Conservation (phyloP, 2,797 vertebrate species). For the Sternarchorhynchus goeldii region DNA sequence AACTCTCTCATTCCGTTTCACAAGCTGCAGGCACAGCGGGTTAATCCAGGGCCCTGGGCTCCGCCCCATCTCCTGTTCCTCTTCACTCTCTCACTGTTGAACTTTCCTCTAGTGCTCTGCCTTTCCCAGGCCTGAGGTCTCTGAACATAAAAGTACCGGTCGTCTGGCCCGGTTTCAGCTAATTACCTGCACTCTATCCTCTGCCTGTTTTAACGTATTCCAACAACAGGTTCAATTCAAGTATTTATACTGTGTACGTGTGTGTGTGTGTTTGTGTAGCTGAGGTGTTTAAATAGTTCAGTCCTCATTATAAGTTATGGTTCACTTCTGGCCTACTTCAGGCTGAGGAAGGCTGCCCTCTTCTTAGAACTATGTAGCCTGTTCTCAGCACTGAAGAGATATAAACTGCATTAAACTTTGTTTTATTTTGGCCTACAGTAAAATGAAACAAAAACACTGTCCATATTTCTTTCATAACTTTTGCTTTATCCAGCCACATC, state of each 20-base stretch:
- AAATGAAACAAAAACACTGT: not conserved
- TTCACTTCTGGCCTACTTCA: not conserved
- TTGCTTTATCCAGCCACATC: not conserved
- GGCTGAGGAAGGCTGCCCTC: not conserved
- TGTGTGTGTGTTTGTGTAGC: not conserved
- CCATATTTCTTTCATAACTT: slow-evolving; percentile 13
- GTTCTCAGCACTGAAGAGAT: not conserved
- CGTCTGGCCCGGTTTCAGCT: slow-evolving; percentile 44
- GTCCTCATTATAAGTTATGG: not conserved
- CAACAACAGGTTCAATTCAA: slow-evolving; percentile 19
- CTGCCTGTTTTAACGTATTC: not conserved
- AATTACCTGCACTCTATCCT: slow-evolving; percentile 10
- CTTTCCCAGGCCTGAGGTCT: slow-evolving; percentile 38
- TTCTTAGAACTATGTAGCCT: not conserved
- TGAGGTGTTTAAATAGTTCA: not conserved
- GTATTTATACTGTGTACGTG: not conserved
- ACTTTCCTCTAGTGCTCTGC: slow-evolving; percentile 69
- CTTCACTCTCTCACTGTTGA: slow-evolving; percentile 61
- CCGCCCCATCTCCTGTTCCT: slow-evolving; percentile 40
- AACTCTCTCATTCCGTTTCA: slow-evolving; percentile 67
- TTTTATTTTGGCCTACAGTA: too few relatives aligned
- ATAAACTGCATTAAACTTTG: too few relatives aligned
- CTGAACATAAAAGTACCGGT: slow-evolving; percentile 40
- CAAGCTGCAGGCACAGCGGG: slow-evolving; percentile 15
- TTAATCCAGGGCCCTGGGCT: slow-evolving; percentile 25